Evolutionary conservation across 2,888 invertebrate genomes (phyloP).

Genomic region (Germaria angustata): DNA sequence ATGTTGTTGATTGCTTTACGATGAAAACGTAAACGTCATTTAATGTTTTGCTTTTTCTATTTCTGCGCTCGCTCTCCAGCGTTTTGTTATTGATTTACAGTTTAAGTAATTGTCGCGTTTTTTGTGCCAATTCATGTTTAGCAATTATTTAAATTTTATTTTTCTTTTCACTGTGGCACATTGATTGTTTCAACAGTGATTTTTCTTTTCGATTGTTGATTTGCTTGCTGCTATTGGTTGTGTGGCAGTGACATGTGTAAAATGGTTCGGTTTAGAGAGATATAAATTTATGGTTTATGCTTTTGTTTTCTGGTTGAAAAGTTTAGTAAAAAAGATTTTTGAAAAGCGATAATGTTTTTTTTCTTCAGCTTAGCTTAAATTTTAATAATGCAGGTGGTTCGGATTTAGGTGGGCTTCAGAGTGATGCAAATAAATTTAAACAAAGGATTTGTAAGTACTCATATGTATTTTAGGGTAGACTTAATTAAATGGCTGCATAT

Average conservation of each 20-base stretch:
- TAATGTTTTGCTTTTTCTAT: constrained; percentile 17
- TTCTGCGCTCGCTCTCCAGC: constrained; percentile 6
- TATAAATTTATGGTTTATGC: constrained; percentile 37
- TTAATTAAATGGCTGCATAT: no score
- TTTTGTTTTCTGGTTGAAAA: constrained; percentile 15
- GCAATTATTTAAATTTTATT: constrained; percentile 61
- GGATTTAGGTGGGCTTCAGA: constrained; percentile 35
- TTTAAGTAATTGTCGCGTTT: constrained; percentile 59
- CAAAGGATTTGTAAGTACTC: not conserved
- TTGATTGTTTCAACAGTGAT: constrained; percentile 61
- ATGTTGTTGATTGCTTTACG: constrained; percentile 75
- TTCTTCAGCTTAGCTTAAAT: not conserved
- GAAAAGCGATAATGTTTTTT: constrained; percentile 55
- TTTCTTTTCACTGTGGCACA: constrained; percentile 35
- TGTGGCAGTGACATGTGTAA: constrained; percentile 62
- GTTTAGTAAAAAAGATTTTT: constrained; percentile 46
- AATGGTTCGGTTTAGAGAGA: constrained; percentile 25
- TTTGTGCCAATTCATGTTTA: constrained; percentile 54
- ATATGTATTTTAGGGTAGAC: no score
- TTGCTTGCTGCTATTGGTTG: constrained; percentile 37
- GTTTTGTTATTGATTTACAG: constrained; percentile 52
- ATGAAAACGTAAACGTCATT: constrained; percentile 60
- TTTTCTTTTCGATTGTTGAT: constrained; percentile 43
- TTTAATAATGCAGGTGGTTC: constrained; percentile 60
- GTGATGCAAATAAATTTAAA: not conserved